Conservation (phyloP, 2,888 invertebrate genomes). For the Pantelozetes paolii region DNA sequence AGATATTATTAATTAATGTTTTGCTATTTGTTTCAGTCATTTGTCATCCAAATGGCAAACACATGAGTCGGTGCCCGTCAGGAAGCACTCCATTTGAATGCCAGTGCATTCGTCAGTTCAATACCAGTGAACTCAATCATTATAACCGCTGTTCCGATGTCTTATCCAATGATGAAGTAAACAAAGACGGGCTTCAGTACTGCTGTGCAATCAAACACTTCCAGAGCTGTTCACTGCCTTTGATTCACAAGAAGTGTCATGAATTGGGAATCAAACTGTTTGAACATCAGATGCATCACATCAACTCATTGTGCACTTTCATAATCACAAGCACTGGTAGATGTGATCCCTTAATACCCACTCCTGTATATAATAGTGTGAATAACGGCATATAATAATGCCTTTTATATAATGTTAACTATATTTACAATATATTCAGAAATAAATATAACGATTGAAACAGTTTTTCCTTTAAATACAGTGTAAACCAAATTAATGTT, state of each 20-base stretch:
- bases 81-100: constrained; percentile 16
- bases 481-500: too few species aligned
- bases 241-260: neutral
- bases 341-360: neutral
- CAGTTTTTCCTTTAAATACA: neutral
- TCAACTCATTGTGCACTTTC: neutral
- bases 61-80: neutral
- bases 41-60: neutral
- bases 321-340: neutral
- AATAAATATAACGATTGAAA: neutral
- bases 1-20: neutral
- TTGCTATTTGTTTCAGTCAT: neutral
- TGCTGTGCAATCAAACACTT: neutral
- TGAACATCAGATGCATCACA: neutral
- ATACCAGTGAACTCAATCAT: neutral
- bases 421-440: too few species aligned
- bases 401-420: too few species aligned
- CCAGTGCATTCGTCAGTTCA: neutral
- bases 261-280: neutral
- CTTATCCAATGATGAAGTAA: neutral
- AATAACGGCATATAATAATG: neutral
- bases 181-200: neutral
- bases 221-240: neutral
- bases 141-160: neutral
- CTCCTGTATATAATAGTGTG: neutral